Evolutionary conservation across 2,113 vertebrate genomes (phyloP), one percentile per base, ranked within the genome.

Genomic region (Oreochromis tanganicae): DNA sequence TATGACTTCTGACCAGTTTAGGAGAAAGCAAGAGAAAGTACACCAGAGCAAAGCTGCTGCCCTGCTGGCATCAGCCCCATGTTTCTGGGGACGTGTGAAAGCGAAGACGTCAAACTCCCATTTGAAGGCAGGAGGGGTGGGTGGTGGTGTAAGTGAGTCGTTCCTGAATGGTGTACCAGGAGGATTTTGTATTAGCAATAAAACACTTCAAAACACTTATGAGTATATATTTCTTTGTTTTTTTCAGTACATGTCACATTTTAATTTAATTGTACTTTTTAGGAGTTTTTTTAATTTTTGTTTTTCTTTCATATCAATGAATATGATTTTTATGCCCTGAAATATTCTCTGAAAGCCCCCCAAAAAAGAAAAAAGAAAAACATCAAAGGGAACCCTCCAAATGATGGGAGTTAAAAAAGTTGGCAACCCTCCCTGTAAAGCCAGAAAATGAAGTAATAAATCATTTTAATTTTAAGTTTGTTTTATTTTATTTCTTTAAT

Each of bases 261-360:
- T 57, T 8, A 13, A 57, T 3, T 27, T 57, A 27, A 13, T 27
- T 57, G 10, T 55, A 55, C 9, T 55, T 55, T 55, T 10, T 55
- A 55, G n/a, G 52, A 55, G 2, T 46, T 46, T 46, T 13, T 36
- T 36, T 46, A 29, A 29, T 32, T 5, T 55, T 21, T 54, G 3
- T 54, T n/a, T 21, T 54, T 21, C n/a, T 21, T 55, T 55, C 19
- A 27, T 56, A 13, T 6, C 55, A 56, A 27, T 56, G 24, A 24
- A 7, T 24, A 56, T 0, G 46, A 48, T 48, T 48, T 27, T 14
- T 57, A 57, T 4, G 13, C 0, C 55, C 11, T 57, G 24, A 57
- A 27, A 13, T 27, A 27, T 57, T 57, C 13, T 57, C 21, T 11
- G 6, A 57, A 27, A 27, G 55, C 6, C 55, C 6, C 17, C 16